phyloP scores from a whole-genome alignment of 2,797 vertebrate genomes.

The Mormyrus proboscirostris region DNA sequence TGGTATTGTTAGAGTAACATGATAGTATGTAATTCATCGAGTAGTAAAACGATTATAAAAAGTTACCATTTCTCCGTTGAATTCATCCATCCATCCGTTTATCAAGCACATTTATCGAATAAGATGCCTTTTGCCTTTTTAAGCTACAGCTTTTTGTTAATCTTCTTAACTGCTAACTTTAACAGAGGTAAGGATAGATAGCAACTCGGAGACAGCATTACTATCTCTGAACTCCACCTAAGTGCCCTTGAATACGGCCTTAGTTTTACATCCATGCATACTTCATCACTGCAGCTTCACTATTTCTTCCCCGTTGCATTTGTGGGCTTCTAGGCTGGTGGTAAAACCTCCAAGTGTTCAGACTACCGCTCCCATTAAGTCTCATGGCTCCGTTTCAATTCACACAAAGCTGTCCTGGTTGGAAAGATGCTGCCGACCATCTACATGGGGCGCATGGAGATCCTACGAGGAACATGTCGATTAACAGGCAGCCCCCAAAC shows the following conservation, averaged over 20 bases:
- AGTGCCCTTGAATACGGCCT: background rate
- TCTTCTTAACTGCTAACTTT: background rate
- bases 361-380: background rate
- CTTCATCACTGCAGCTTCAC: background rate
- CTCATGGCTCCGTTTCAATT: background rate
- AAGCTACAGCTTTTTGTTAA: background rate
- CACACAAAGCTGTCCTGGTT: background rate
- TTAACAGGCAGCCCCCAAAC: background rate
- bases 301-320: background rate
- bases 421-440: background rate
- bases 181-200: background rate
- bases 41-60: background rate
- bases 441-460: background rate
- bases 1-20: background rate
- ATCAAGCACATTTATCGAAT: background rate
- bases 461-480: background rate
- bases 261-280: background rate
- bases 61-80: background rate
- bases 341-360: background rate
- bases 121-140: background rate
- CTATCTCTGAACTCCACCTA: background rate
- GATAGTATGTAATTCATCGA: background rate
- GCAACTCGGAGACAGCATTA: background rate
- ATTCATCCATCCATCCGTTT: background rate
- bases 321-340: background rate